Evolutionary conservation across 2,888 invertebrate genomes (phyloP), one percentile per base, ranked within the genome.

Genomic region (Temnothorax rugatulus): DNA sequence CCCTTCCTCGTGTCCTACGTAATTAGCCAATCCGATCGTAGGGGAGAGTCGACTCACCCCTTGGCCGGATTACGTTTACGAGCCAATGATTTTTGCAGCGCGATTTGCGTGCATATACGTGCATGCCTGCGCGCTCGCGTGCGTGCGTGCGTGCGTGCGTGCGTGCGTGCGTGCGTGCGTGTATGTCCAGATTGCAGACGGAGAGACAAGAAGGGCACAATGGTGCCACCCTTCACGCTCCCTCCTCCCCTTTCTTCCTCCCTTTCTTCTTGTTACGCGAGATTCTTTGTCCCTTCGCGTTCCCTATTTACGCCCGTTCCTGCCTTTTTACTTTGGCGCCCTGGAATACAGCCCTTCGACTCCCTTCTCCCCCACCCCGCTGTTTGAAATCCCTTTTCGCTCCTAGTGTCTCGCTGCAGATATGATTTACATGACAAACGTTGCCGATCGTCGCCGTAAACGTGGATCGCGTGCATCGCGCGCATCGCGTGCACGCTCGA

Each of bases 1-100:
- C 88, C 90, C 89, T 91, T 84, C 77, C 64, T 83, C n/a, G n/a
- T 61, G 15, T 38, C 61, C 64, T 21, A 34, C 50, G 81, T 93
- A 93, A 94, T 94, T 94, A 93, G 93, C 94, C 94, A 94, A 94
- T 94, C 91, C 91, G 90, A 89, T 91, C 84, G 88, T 86, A 41
- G 74, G 73, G 83, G 84, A 73, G 68, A 84, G 18, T 38, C 71
- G 50, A 81, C 59, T 86, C 84, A 88, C 86, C 89, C 83, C 79
- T 73, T 29, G n/a, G 82, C 21, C 29, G 63, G 79, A 89, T 82
- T 84, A 75, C 71, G 64, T 85, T 91, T 76, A 82, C 88, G 88
- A 91, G 89, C 93, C 93, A 93, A 93, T 93, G 92, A 93, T 91
- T 85, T 86, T 85, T 63, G 82, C 74, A 73, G 44, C 44, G 66